A percentile compares a stretch with the other conserved stretches of the same genome.
Evolutionary conservation across 2,888 invertebrate species (phyloP).

Genomic region (Euzophera pinguis): DNA sequence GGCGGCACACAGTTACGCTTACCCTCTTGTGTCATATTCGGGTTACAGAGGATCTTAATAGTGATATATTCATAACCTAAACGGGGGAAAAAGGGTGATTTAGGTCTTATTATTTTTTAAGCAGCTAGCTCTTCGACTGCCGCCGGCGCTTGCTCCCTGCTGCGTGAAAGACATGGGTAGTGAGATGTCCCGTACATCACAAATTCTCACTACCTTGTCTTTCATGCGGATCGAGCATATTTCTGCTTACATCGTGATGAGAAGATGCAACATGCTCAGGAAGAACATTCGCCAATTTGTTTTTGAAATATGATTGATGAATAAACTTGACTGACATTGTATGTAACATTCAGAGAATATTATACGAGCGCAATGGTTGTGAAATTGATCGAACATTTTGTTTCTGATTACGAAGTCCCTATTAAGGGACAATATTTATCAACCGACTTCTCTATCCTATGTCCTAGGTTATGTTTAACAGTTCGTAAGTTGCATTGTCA

Average conservation of each 20-base stretch:
- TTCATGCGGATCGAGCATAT: constrained; percentile 88
- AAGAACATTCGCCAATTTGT: neutral
- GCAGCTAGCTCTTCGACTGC: constrained; percentile 11
- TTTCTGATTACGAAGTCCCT: neutral
- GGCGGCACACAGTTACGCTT: no score
- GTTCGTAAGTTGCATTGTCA: no score
- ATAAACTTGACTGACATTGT: neutral
- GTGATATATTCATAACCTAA: no score
- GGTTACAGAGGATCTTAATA: no score
- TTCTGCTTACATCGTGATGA: constrained; percentile 27
- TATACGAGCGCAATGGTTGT: neutral
- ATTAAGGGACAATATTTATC: no score
- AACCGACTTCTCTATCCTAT: no score
- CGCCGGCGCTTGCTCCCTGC: constrained; percentile 65
- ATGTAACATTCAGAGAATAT: no score
- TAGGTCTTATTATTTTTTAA: neutral
- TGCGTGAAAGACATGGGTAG: constrained; percentile 98
- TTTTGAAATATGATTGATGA: neutral
- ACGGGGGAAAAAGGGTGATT: neutral
- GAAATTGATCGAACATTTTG: neutral
- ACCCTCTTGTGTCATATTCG: no score
- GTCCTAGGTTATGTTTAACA: no score
- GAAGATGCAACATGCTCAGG: constrained; percentile 1
- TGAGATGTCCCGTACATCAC: constrained; percentile 89
- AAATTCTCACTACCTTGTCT: constrained; percentile 98